phyloP scores from a whole-genome alignment of 2,888 invertebrate genomes.

The Drosophila barbarae region DNA sequence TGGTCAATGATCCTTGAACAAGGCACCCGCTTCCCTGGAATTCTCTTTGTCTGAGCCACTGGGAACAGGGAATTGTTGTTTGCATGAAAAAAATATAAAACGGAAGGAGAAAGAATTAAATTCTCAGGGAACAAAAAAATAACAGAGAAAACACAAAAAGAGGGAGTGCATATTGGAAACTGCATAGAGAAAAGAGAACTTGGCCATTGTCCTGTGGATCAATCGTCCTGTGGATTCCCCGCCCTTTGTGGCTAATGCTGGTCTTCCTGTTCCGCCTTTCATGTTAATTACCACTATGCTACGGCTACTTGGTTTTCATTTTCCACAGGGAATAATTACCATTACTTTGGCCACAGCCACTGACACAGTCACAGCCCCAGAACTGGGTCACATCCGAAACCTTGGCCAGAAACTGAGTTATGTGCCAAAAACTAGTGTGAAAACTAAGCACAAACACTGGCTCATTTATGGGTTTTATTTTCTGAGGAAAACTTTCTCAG shows the following conservation, averaged over 20 bases:
- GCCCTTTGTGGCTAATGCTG: constrained; percentile 13
- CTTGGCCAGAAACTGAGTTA: constrained; percentile 30
- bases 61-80: constrained; percentile 29
- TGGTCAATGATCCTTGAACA: constrained; percentile 68
- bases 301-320: constrained; percentile 4
- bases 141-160: not conserved
- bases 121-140: constrained; percentile 16
- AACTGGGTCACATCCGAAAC: constrained; percentile 53
- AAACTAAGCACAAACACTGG: constrained; percentile 5
- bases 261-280: constrained; percentile 15
- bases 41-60: constrained; percentile 27
- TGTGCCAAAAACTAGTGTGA: constrained; percentile 33
- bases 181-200: constrained; percentile 6
- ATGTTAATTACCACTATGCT: constrained; percentile 32
- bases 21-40: constrained; percentile 45
- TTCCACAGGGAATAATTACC: constrained; percentile 21
- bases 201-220: constrained; percentile 23
- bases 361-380: not conserved
- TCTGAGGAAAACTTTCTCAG: constrained; percentile 2
- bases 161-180: constrained; percentile 28
- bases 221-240: constrained; percentile 23
- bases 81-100: constrained; percentile 19
- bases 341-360: constrained; percentile 11
- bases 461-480: not conserved
- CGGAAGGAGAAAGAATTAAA: constrained; percentile 42